Evolutionary conservation across 2,888 invertebrate genomes (phyloP).

Genomic region (Leucophenga maculata): DNA sequence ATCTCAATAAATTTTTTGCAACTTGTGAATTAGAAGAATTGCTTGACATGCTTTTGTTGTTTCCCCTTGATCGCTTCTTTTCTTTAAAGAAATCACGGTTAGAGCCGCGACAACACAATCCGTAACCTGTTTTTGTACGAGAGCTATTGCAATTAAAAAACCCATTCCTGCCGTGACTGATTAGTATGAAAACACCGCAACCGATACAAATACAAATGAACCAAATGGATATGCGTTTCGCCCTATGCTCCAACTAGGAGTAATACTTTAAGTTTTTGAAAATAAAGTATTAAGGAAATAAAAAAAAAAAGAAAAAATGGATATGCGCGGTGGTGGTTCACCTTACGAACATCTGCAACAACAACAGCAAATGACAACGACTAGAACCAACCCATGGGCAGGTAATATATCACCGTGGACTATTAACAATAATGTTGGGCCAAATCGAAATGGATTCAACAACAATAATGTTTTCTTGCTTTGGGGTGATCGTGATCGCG

Average conservation of each 20-base stretch:
- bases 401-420: slow-evolving; percentile 50
- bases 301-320: too few relatives aligned
- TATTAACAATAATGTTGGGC: slow-evolving; percentile 53
- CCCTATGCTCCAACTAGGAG: too few relatives aligned
- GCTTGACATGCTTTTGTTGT: slow-evolving; percentile 83
- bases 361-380: slow-evolving; percentile 42
- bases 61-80: slow-evolving; percentile 75
- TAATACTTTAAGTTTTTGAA: too few relatives aligned
- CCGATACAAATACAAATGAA: slow-evolving; percentile 48
- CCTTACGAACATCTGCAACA: slow-evolving; percentile 43
- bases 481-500: slow-evolving; percentile 46
- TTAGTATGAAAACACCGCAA: slow-evolving; percentile 64
- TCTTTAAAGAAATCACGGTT: slow-evolving; percentile 68
- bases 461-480: slow-evolving; percentile 36
- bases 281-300: too few relatives aligned
- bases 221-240: slow-evolving; percentile 48
- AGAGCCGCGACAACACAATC: too few relatives aligned
- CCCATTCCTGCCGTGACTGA: slow-evolving; percentile 64
- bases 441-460: slow-evolving; percentile 38
- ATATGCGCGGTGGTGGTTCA: slow-evolving; percentile 42
- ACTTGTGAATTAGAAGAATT: slow-evolving; percentile 87
- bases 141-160: too few relatives aligned
- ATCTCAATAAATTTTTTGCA: slow-evolving; percentile 83
- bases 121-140: too few relatives aligned
- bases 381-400: slow-evolving; percentile 58